Base-by-base conservation (phyloP, 2,888 invertebrate genomes). In the Acronicta psi region DNA sequence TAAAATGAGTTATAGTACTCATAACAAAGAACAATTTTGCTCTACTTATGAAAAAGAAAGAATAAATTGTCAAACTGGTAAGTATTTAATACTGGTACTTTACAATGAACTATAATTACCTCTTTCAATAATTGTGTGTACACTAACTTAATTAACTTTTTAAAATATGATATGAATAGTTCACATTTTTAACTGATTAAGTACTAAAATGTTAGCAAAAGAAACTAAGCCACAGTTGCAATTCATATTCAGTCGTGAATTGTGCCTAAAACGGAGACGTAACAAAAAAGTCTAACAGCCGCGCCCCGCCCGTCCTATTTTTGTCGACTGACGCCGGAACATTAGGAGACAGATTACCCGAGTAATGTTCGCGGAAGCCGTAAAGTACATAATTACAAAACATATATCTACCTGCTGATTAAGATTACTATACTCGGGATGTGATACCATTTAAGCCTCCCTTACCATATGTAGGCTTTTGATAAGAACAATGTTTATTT, bases 271-370 rank as follows among this genome's bases (percentile, higher is more conserved):
- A 49, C 14, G 43, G 44, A 41, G 59, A 47, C 13, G 37, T 17
- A 36, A n/a, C 10, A 49, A 65, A 51, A 41, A 55, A 53, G 66
- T 59, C 43, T 51, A 54, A 20, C 34, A 29, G 25, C 11, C 9
- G n/a, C 20, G 20, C 20, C 20, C 20, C 3, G 3, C 3, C 20
- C 10, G 66, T 25, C 36, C 71, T 55, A 68, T 45, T 71, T 67
- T 55, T 49, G 59, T 44, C 36, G 36, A 23, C 54, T 25, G 40
- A 41, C 40, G 36, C 23, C 42, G 11, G 37, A 43, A 37, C 46
- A 46, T 66, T 71, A 23, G 45, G 44, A 34, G 61, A 71, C 45
- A 59, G 60, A 71, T 66, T 71, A 71, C 46, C 0, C 16, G 34
- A 41, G 53, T 66, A 51, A 53, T 65, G 49, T 49, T 44, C 11